Evolutionary conservation across 2,888 invertebrate species (phyloP).

Genomic region (Corbicula japonica): DNA sequence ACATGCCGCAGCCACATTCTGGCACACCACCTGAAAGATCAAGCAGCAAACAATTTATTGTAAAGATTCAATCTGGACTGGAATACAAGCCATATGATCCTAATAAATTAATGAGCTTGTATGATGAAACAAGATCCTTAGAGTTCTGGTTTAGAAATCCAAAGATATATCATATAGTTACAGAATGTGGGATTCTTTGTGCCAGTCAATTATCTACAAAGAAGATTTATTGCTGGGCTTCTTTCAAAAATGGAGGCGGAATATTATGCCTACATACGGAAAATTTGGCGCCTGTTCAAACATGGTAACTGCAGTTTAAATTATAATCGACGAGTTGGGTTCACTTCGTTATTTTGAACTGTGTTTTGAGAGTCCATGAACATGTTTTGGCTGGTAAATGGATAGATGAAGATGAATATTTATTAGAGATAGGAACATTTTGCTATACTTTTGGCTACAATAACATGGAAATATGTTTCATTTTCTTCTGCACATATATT

Average conservation of each 20-base stretch:
- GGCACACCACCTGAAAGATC: conserved; percentile 38
- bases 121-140: conserved; percentile 21
- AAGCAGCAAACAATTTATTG: conserved; percentile 34
- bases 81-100: conserved; percentile 32
- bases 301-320: too few species aligned
- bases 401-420: too few species aligned
- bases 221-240: conserved; percentile 50
- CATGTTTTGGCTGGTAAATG: too few species aligned
- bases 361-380: too few species aligned
- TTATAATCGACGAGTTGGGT: too few species aligned
- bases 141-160: conserved; percentile 15
- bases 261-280: conserved; percentile 30
- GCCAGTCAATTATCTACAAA: conserved; percentile 15
- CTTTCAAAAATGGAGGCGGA: conserved; percentile 24
- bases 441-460: too few species aligned
- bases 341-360: too few species aligned
- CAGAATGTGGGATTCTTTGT: conserved; percentile 36
- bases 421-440: too few species aligned
- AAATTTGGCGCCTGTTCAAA: conserved; percentile 39
- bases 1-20: conserved; percentile 36
- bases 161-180: conserved; percentile 21
- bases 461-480: too few species aligned
- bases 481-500: too few species aligned
- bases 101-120: conserved; percentile 1
- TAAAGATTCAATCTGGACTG: conserved; percentile 44